Conservation (phyloP, 1,140 invertebrate genomes). For the Heliconius himera region DNA sequence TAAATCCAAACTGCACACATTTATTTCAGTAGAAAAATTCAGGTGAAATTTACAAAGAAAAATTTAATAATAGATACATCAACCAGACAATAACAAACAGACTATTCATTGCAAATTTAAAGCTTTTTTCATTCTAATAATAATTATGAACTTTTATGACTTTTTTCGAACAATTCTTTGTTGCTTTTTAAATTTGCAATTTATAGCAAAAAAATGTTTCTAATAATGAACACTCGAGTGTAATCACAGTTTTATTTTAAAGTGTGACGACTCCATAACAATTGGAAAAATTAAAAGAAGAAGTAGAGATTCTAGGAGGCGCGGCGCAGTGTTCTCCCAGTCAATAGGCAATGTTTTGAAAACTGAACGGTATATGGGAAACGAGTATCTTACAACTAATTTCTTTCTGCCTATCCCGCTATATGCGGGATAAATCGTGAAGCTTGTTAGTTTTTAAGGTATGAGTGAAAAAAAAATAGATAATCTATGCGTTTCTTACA, state of each 20-base stretch:
- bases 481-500: too few relatives aligned
- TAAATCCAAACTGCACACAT: slow-evolving; percentile 51
- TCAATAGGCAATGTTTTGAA: too few relatives aligned
- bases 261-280: slow-evolving; percentile 17
- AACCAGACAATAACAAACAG: slow-evolving; percentile 18
- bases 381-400: too few relatives aligned
- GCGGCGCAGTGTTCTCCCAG: too few relatives aligned
- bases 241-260: slow-evolving; percentile 18
- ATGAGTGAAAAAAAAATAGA: too few relatives aligned
- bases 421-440: too few relatives aligned
- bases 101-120: slow-evolving; percentile 21
- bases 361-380: too few relatives aligned
- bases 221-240: slow-evolving; percentile 24
- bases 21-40: slow-evolving; percentile 47
- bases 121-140: neutral
- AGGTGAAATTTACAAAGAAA: slow-evolving; percentile 24
- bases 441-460: too few relatives aligned
- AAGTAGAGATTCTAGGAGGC: too few relatives aligned
- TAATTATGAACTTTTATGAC: neutral
- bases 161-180: neutral
- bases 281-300: neutral
- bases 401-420: too few relatives aligned
- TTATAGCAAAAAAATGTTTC: slow-evolving; percentile 14
- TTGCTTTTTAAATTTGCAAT: slow-evolving; percentile 1
- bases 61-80: slow-evolving; percentile 5